Evolutionary conservation across 2,113 vertebrate genomes (phyloP).

Genomic region (human (Homo sapiens)): DNA sequence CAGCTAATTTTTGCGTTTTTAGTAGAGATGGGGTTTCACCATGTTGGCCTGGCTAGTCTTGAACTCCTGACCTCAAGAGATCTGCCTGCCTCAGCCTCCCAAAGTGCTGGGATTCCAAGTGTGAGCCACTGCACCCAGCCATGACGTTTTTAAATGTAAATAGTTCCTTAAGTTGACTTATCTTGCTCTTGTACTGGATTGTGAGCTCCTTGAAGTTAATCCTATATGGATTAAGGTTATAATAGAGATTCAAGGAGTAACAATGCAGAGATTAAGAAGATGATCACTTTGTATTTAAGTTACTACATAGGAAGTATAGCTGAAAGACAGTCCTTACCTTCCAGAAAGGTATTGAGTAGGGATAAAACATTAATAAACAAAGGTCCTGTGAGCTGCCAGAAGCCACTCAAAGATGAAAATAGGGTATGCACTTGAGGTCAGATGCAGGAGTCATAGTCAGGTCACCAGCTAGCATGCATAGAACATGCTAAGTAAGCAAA

Average conservation of each 20-base stretch:
- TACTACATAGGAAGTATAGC: neutral
- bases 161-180: neutral
- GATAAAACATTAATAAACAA: slow-evolving; percentile 16
- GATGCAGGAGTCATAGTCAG: neutral
- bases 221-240: neutral
- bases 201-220: neutral
- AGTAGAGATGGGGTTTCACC: no score
- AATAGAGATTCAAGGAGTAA: neutral
- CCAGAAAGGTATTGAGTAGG: neutral
- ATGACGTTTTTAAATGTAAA: neutral
- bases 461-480: neutral
- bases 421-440: neutral
- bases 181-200: neutral
- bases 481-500: neutral
- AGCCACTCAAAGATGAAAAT: neutral
- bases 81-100: no score
- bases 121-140: no score
- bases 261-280: neutral
- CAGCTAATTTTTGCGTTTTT: no score
- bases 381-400: neutral
- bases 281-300: neutral
- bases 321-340: neutral
- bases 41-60: no score
- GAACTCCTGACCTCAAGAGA: no score
- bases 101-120: no score